Evolutionary conservation across 2,888 invertebrate genomes (phyloP).

Genomic region (Tetrapedia diversipes): DNA sequence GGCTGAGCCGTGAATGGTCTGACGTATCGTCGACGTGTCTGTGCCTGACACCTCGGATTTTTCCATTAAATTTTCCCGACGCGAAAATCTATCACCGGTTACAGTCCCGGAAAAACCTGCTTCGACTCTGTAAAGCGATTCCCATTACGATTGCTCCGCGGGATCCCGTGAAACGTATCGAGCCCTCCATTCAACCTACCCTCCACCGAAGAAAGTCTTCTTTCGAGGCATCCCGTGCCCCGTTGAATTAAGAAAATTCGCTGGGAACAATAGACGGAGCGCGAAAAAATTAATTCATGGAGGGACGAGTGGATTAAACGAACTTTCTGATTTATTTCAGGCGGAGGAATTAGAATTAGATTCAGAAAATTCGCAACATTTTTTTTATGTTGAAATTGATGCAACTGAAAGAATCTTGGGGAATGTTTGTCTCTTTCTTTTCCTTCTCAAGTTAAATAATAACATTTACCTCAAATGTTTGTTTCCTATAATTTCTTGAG

Average conservation of each 20-base stretch:
- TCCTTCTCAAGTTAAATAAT: too few species aligned
- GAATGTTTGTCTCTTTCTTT: too few species aligned
- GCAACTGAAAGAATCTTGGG: too few species aligned
- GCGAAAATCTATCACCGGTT: constrained; percentile 81
- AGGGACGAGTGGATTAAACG: neutral
- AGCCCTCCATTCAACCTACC: constrained; percentile 30
- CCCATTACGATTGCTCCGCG: constrained; percentile 75
- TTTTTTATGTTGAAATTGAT: too few species aligned
- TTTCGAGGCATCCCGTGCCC: neutral
- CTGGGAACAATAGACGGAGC: neutral
- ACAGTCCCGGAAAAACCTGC: constrained; percentile 75
- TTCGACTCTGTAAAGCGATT: constrained; percentile 74
- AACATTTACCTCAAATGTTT: too few species aligned
- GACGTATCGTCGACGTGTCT: constrained; percentile 81
- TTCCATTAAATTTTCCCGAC: constrained; percentile 82
- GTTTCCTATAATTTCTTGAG: too few species aligned
- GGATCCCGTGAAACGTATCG: constrained; percentile 64
- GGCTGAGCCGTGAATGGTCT: constrained; percentile 77
- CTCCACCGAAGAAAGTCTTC: neutral
- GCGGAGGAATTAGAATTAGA: too few species aligned
- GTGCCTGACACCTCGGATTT: constrained; percentile 82
- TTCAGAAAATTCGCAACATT: too few species aligned
- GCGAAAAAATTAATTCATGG: too few species aligned
- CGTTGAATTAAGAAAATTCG: constrained; percentile 44
- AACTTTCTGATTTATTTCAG: too few species aligned